Conservation (phyloP, 2,888 invertebrate genomes). For the Agrenia bidenticulata region DNA sequence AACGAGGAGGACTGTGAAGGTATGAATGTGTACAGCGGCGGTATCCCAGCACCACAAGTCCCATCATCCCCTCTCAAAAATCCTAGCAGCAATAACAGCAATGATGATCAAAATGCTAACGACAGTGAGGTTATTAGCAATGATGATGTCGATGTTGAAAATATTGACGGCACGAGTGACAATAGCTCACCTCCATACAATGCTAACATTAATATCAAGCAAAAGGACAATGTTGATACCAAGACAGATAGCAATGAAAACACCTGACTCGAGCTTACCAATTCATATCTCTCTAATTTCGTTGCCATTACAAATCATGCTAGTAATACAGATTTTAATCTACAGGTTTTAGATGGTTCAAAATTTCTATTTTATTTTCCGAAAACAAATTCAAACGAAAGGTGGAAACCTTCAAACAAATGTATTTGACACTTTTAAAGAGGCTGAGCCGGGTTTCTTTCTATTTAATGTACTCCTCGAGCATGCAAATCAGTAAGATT, state of each 20-base stretch:
- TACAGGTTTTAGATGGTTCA: no score
- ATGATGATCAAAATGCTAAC: slow-evolving; percentile 6
- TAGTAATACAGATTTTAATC: no score
- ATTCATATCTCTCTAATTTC: no score
- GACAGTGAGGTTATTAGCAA: slow-evolving; percentile 9
- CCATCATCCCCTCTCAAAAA: slow-evolving; percentile 4
- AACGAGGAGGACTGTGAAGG: slow-evolving; percentile 25
- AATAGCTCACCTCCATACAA: slow-evolving; percentile 1
- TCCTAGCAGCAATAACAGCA: not conserved
- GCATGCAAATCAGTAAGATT: no score
- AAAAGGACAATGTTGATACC: not conserved
- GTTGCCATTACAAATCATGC: no score
- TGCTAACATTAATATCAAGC: slow-evolving; percentile 5
- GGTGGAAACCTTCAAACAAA: no score
- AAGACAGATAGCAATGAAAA: not conserved
- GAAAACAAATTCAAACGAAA: no score
- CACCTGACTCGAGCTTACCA: not conserved
- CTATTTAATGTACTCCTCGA: no score
- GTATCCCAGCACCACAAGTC: slow-evolving; percentile 18
- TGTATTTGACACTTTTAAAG: no score
- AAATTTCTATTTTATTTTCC: no score
- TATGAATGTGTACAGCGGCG: slow-evolving; percentile 24
- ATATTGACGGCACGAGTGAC: slow-evolving; percentile 24
- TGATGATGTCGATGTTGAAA: slow-evolving; percentile 27
- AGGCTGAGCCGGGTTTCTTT: no score